Base-by-base conservation (phyloP, 2,113 vertebrate genomes). In the Rhombomys opimus region DNA sequence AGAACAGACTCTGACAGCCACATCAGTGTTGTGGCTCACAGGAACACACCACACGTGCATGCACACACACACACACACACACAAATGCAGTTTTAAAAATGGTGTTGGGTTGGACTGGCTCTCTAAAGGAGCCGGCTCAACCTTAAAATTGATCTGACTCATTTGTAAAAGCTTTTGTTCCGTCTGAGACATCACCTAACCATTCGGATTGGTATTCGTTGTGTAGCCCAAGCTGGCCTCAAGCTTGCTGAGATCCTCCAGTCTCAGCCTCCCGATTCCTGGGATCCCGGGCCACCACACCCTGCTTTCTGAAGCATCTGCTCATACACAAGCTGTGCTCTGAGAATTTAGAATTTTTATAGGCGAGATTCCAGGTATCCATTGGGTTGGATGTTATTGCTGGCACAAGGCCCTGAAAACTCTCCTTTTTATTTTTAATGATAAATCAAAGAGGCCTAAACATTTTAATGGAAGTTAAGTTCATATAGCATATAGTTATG, bases 311-410 rank as follows among this genome's bases (percentile, higher is more conserved):
- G 54, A 75, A 75, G 70, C 32, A 72, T 93, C 92, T 93, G 65
- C 17, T 82, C 15, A 25, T 23, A 18, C 4, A 76, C 18, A n/a
- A n/a, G 46, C 32, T 86, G 15, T 89, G 35, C 22, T 81, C 90
- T 93, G 67, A 89, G 89, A 52, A 68, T 89, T 90, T 85, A 85
- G 59, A 32, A 90, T 93, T 88, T 75, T 95, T n/a, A 72, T 18
- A 65, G 46, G 68, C 35, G 50, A n/a, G 92, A 54, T 27, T 30
- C 70, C 41, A 27, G 52, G 68, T 54, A 75, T 30, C 63, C 7
- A 13, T 38, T 20, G 30, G 25, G 57, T 84, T 81, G 68, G 35
- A 76, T 63, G 50, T 70, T 63, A 46, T 61, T n/a, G 41, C n/a
- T 30, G 59, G 46, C 15, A 61, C 20, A 35, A 5, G 73, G 23